Base-by-base conservation (phyloP, 2,797 vertebrate genomes). In the Microhierax caerulescens region DNA sequence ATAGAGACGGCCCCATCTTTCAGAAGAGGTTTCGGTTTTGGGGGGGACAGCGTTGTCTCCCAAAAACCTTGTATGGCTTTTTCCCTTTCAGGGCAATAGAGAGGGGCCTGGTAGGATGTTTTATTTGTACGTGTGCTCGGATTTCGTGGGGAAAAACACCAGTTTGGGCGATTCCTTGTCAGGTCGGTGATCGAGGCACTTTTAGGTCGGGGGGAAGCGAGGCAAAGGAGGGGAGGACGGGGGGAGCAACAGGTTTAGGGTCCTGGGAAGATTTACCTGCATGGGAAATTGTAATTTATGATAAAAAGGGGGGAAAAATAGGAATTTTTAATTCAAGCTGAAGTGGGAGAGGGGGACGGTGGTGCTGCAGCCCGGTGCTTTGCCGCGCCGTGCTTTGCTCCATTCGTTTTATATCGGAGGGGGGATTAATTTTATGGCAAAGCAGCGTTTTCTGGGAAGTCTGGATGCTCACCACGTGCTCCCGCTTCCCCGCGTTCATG, bases 401-500 rank as follows among this genome's bases (percentile, higher is more conserved):
- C 91, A 47, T 90, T 95, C 89, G 81, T 85, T 97, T 97, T 95
- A 96, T 97, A 95, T 93, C 90, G 74, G 91, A 56, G 69, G 17
- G 80, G 50, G 81, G 85, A 86, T 89, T 56, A 43, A 70, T 81
- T 91, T 65, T 88, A 76, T 57, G 92, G 93, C 48, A 96, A 97
- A 96, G 56, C 93, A 82, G 88, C 70, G 61, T 89, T 95, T 97
- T 97, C 96, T 90, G 85, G 95, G 95, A 84, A 92, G 83, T 69
- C 90, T 85, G 91, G 90, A 75, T 65, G 64, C 70, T 89, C 91
- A 79, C 93, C 96, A 91, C 94, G 83, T 86, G 80, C 88, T 60
- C 39, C 83, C 45, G 47, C 86, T 75, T 76, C 94, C 80, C 84
- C 96, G 97, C 97, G 98, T 98, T 98, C 98, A 98, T 28, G 97